Evolutionary conservation across 2,888 invertebrate genomes (phyloP).

Genomic region (Tillus elongatus): DNA sequence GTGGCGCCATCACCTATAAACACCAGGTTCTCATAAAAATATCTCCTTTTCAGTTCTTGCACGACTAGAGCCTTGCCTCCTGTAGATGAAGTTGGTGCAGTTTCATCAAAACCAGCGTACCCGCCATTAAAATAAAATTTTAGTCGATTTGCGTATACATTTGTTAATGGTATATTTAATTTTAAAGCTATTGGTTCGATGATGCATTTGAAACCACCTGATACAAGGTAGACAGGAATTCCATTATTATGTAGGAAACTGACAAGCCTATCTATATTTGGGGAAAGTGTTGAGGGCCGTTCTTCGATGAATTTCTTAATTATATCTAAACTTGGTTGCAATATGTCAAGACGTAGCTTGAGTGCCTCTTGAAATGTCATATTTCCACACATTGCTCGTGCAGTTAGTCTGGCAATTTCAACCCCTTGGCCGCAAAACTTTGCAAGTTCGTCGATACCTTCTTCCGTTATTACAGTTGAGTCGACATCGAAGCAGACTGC

Average conservation of each 20-base stretch:
- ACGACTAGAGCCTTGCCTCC: constrained; percentile 92
- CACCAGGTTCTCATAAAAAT: constrained; percentile 64
- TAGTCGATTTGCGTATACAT: constrained; percentile 85
- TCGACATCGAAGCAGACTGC: constrained; percentile 98
- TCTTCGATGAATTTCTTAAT: constrained; percentile 66
- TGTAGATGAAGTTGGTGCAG: constrained; percentile 78
- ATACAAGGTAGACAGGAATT: constrained; percentile 81
- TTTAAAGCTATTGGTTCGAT: constrained; percentile 80
- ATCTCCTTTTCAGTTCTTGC: constrained; percentile 61
- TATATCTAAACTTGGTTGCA: constrained; percentile 69
- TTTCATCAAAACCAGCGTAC: constrained; percentile 89
- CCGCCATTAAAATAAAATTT: constrained; percentile 75
- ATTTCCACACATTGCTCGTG: constrained; percentile 84
- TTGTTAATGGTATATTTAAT: constrained; percentile 66
- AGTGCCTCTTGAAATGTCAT: constrained; percentile 90
- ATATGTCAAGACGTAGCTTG: constrained; percentile 72
- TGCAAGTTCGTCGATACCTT: constrained; percentile 95
- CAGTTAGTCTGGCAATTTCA: constrained; percentile 82
- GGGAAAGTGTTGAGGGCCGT: constrained; percentile 71
- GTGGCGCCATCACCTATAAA: constrained; percentile 97
- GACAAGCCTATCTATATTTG: constrained; percentile 73
- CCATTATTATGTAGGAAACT: constrained; percentile 64
- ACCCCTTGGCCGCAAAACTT: constrained; percentile 85
- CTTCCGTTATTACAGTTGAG: constrained; percentile 91
- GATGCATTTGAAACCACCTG: constrained; percentile 88